phyloP scores from a whole-genome alignment of 2,888 invertebrate genomes.

The Balanococcus diminutus region DNA sequence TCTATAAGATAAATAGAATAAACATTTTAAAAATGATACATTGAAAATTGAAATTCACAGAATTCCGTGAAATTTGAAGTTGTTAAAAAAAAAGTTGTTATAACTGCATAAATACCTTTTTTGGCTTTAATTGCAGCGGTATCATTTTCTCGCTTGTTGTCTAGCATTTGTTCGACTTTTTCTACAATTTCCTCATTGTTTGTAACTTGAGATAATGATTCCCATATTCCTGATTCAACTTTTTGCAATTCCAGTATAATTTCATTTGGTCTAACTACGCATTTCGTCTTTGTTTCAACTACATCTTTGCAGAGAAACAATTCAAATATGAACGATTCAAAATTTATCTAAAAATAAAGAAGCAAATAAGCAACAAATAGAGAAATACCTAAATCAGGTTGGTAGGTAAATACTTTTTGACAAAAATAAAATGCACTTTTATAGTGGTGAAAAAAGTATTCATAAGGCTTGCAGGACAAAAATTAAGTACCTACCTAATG shows the following conservation, averaged over 20 bases:
- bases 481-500: not conserved
- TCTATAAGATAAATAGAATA: not conserved
- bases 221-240: conserved; percentile 15
- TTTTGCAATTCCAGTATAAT: conserved; percentile 36
- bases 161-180: not conserved
- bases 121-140: not conserved
- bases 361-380: not conserved
- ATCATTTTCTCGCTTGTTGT: not conserved
- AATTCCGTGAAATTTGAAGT: not conserved
- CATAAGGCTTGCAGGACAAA: not conserved
- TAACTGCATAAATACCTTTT: not conserved
- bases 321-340: conserved; percentile 33
- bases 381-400: too few relatives aligned
- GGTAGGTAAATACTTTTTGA: too few relatives aligned
- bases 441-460: too few relatives aligned
- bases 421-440: too few relatives aligned
- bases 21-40: not conserved
- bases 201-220: not conserved
- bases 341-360: conserved; percentile 45
- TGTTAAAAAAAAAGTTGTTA: too few relatives aligned
- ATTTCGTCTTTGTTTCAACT: not conserved
- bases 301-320: not conserved
- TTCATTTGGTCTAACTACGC: not conserved
- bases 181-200: not conserved
- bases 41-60: not conserved